Percentiles rank a stretch among this genome's conserved stretches.
Conservation (phyloP, 2,888 invertebrate species). For the Eledona agricola region DNA sequence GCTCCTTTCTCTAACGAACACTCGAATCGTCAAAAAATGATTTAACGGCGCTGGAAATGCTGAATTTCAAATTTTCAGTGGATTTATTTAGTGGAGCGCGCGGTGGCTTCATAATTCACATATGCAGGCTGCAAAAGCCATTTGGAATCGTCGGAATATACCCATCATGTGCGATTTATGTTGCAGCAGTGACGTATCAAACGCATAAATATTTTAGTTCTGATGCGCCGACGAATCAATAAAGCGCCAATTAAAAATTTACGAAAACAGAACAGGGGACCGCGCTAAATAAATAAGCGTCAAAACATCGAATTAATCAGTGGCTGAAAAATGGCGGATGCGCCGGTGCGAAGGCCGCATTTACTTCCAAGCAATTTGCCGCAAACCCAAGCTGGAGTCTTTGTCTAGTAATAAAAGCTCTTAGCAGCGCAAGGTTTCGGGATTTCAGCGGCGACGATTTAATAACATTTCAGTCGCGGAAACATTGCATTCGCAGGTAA, state of each 20-base stretch:
- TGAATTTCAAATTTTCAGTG: too few species aligned
- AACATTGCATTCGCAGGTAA: slow-evolving; percentile 11
- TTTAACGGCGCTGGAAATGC: too few species aligned
- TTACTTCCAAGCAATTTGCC: slow-evolving; percentile 25
- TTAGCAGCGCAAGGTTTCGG: slow-evolving; percentile 15
- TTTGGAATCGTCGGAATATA: slow-evolving; percentile 24
- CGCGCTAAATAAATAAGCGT: background rate
- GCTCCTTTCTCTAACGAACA: too few species aligned
- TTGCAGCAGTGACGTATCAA: slow-evolving; percentile 20
- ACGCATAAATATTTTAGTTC: slow-evolving; percentile 22
- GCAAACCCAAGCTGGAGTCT: slow-evolving; percentile 12
- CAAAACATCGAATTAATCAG: background rate
- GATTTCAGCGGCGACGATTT: background rate
- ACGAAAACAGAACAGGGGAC: background rate
- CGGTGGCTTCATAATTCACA: slow-evolving; percentile 23
- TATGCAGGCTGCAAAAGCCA: slow-evolving; percentile 26
- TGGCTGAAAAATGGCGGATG: slow-evolving; percentile 23
- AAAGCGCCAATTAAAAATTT: slow-evolving; percentile 5
- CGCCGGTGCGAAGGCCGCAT: slow-evolving; percentile 25
- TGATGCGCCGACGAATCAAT: slow-evolving; percentile 17
- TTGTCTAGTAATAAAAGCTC: slow-evolving; percentile 31
- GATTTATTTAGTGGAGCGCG: slow-evolving; percentile 2
- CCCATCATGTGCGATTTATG: slow-evolving; percentile 19
- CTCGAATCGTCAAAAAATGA: too few species aligned
- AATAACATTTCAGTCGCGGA: slow-evolving; percentile 1